These are phyloP conservation scores for Leistus spinibarbis DNA, from an alignment of 2,888 invertebrate genomes.

Conservation along the genomic window DNA sequence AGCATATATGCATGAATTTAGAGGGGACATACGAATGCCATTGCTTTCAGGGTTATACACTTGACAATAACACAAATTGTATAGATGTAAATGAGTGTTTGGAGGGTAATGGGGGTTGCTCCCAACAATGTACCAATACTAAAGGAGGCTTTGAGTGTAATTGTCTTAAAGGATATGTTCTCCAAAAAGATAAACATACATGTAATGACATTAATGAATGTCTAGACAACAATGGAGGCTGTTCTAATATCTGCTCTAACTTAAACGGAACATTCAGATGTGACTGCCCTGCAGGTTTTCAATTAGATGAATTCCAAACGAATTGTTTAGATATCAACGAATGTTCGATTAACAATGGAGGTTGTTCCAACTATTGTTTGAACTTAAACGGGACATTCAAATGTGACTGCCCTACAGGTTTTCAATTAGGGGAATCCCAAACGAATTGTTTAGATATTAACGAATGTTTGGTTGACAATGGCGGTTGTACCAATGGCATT, in stretches of 20 bases:
- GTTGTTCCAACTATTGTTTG: slow-evolving; percentile 60
- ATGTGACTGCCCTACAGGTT: slow-evolving; percentile 60
- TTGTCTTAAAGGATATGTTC: slow-evolving; percentile 57
- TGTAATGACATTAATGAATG: slow-evolving; percentile 59
- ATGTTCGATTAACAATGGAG: slow-evolving; percentile 50
- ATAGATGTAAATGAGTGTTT: slow-evolving; percentile 65
- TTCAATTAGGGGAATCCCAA: slow-evolving; percentile 51
- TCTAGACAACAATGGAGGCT: slow-evolving; percentile 52
- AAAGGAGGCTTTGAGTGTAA: slow-evolving; percentile 60
- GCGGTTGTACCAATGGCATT: slow-evolving; percentile 68
- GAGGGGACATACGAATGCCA: slow-evolving; percentile 57
- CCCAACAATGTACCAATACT: slow-evolving; percentile 65
- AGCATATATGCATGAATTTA: slow-evolving; percentile 44
- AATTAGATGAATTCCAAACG: slow-evolving; percentile 55
- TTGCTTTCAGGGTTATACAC: slow-evolving; percentile 61
- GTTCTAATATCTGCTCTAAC: slow-evolving; percentile 59
- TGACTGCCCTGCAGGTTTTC: slow-evolving; percentile 51
- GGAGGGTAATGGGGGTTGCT: slow-evolving; percentile 65
- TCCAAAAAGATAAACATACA: slow-evolving; percentile 51
- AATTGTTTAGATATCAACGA: slow-evolving; percentile 55
- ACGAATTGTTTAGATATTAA: slow-evolving; percentile 59
- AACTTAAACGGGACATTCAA: slow-evolving; percentile 59
- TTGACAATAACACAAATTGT: slow-evolving; percentile 55
- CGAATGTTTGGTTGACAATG: slow-evolving; percentile 64
- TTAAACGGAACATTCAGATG: slow-evolving; percentile 62